phyloP scores from a whole-genome alignment of 2,797 vertebrate species.

The Urosaurus nigricauda region DNA sequence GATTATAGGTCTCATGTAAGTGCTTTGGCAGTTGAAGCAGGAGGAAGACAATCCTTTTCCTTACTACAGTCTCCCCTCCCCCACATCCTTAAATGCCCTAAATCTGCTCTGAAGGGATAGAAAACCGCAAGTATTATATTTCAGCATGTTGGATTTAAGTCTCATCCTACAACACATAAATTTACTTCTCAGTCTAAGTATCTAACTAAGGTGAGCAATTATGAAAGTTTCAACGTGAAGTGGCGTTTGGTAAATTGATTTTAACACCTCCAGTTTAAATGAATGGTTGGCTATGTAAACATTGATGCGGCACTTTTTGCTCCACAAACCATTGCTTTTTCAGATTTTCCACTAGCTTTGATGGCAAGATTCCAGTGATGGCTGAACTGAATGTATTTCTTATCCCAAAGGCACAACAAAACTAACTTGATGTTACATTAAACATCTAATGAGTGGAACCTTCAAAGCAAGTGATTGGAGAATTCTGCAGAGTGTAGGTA shows the following conservation, averaged over 20 bases:
- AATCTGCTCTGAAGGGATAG: no score
- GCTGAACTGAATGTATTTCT: background rate
- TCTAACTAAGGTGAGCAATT: background rate
- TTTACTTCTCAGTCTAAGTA: background rate
- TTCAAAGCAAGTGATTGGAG: background rate
- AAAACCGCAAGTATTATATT: no score
- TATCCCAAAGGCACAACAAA: background rate
- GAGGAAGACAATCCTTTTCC: no score
- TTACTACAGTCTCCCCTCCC: no score
- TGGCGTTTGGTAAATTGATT: background rate
- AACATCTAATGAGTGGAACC: constrained; percentile 9
- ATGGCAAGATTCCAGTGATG: background rate
- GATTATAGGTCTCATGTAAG: no score
- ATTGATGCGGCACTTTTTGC: background rate
- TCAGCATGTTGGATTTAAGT: no score
- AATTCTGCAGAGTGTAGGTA: background rate
- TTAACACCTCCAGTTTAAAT: background rate
- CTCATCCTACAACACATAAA: no score
- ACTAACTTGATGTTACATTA: background rate
- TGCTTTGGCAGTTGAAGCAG: no score
- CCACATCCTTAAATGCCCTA: no score
- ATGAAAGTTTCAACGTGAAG: background rate
- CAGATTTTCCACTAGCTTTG: background rate
- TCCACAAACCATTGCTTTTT: background rate
- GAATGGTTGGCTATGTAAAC: background rate